Conservation (phyloP, 37 sponge, comb jelly and placozoan genomes). For the Beroe ovata region DNA sequence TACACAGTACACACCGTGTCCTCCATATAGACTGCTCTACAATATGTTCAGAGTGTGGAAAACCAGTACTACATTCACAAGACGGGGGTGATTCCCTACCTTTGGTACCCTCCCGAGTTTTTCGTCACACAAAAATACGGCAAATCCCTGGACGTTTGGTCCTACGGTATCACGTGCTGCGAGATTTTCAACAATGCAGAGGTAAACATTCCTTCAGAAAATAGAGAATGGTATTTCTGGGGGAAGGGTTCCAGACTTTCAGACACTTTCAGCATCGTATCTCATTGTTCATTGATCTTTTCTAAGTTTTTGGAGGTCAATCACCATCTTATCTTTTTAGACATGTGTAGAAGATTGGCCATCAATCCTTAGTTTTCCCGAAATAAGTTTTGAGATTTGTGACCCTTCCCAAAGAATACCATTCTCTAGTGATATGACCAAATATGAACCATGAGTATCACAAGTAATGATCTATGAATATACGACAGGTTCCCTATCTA, state of each 20-base stretch:
- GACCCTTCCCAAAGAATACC: no score
- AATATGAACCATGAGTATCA: no score
- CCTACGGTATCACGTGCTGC: conserved; percentile 58
- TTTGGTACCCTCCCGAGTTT: conserved; percentile 63
- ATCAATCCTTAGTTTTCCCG: no score
- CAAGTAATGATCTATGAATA: no score
- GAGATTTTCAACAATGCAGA: conserved; percentile 67
- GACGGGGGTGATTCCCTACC: conserved; percentile 62
- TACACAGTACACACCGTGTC: no score
- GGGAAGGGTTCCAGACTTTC: no score
- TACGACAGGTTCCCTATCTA: conserved; percentile 55
- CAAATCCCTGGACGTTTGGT: conserved; percentile 54
- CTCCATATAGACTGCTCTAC: no score
- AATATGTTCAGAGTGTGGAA: conserved; percentile 49
- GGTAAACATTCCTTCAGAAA: no score
- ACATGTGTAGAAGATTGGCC: not conserved
- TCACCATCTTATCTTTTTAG: not conserved
- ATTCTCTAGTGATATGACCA: no score
- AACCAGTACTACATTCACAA: conserved; percentile 64
- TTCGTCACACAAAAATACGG: conserved; percentile 52
- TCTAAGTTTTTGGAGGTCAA: no score
- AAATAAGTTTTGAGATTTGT: no score
- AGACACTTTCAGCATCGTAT: not conserved
- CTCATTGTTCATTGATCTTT: not conserved
- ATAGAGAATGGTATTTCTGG: no score